phyloP scores from a whole-genome alignment of 2,797 vertebrate species.

The Dipus sagitta region DNA sequence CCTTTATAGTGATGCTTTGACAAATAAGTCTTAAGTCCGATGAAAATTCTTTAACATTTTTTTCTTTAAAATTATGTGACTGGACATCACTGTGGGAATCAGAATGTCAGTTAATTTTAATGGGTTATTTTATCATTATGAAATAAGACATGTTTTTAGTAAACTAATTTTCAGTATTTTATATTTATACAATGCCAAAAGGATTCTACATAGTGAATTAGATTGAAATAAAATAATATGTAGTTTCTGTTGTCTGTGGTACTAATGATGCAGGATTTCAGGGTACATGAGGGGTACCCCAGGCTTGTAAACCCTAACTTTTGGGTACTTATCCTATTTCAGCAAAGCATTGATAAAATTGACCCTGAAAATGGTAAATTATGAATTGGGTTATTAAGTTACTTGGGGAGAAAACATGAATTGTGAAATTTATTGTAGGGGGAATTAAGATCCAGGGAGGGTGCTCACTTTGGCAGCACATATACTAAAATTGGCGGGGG shows the following conservation, averaged over 20 bases:
- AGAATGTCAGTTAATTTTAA: conserved; percentile 63
- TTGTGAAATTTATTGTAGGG: too few relatives aligned
- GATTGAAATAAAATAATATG: not conserved
- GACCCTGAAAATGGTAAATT: too few relatives aligned
- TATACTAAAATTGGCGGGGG: too few relatives aligned
- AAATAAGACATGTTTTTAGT: conserved; percentile 58
- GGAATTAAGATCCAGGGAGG: too few relatives aligned
- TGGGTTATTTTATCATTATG: conserved; percentile 45
- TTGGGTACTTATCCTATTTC: too few relatives aligned
- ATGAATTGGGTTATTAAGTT: too few relatives aligned
- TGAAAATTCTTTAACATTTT: conserved; percentile 66
- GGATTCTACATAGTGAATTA: conserved; percentile 44
- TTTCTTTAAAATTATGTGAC: conserved; percentile 54
- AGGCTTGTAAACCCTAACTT: too few relatives aligned
- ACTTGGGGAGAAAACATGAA: too few relatives aligned
- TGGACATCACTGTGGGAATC: conserved; percentile 43
- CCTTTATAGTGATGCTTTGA: conserved; percentile 74
- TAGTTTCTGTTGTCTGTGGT: conserved; percentile 4
- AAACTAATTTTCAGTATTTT: conserved; percentile 63
- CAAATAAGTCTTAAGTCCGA: conserved; percentile 70
- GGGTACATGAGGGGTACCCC: too few relatives aligned
- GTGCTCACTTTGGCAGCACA: too few relatives aligned
- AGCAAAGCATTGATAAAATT: too few relatives aligned
- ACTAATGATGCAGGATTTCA: not conserved
- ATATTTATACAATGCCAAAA: conserved; percentile 25